Evolutionary conservation across 1,140 invertebrate species (phyloP).

Genomic region (Cyclina sinensis): DNA sequence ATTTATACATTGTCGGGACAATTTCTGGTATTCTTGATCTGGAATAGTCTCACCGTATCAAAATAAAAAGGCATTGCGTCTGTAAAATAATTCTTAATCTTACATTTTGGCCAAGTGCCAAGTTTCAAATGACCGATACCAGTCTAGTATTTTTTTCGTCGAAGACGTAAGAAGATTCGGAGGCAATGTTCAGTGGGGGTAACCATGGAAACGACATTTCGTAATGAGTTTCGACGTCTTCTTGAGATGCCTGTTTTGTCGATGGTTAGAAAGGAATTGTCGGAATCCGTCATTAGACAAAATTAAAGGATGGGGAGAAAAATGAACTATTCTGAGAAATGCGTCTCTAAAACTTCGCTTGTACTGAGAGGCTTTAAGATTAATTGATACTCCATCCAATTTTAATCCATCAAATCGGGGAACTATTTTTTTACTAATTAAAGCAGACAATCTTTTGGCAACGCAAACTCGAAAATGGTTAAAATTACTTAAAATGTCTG

Average conservation of each 20-base stretch:
- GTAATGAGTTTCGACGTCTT: slow-evolving; percentile 53
- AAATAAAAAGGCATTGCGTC: no score
- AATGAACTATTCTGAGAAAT: slow-evolving; percentile 30
- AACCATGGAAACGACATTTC: slow-evolving; percentile 50
- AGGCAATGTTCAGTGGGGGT: slow-evolving; percentile 34
- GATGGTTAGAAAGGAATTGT: slow-evolving; percentile 29
- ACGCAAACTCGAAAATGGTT: slow-evolving; percentile 19
- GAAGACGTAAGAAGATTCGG: slow-evolving; percentile 19
- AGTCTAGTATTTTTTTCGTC: not conserved
- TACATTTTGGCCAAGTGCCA: slow-evolving; percentile 5
- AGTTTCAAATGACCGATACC: slow-evolving; percentile 32
- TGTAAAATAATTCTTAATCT: not conserved
- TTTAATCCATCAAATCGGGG: slow-evolving; percentile 34
- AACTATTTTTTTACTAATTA: slow-evolving; percentile 38
- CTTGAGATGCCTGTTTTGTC: slow-evolving; percentile 46
- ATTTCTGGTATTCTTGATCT: no score
- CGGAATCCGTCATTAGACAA: slow-evolving; percentile 46
- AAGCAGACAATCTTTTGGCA: not conserved
- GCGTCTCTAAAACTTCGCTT: slow-evolving; percentile 6
- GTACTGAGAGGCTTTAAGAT: slow-evolving; percentile 18
- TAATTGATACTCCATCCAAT: slow-evolving; percentile 43
- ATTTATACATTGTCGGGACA: no score
- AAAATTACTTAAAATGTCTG: slow-evolving; percentile 30
- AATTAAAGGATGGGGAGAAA: slow-evolving; percentile 35
- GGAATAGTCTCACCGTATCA: no score